These are phyloP conservation scores for Eupithecia pulchellata DNA, from an alignment of 2,888 invertebrate species.

Conservation along the genomic window DNA sequence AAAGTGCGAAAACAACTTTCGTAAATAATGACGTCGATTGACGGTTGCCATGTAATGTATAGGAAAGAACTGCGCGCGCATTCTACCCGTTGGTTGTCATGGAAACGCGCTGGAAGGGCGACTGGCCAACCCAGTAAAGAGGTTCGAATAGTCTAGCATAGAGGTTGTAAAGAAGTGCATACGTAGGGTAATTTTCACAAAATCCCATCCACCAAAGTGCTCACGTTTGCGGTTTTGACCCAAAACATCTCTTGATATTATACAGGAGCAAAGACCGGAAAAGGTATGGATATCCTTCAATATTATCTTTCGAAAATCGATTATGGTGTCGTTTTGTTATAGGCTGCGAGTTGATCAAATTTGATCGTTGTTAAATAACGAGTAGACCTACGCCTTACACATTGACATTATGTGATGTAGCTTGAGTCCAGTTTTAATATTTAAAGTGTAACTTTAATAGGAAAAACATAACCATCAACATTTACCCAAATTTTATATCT, in stretches of 20 bases:
- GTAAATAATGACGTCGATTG: slow-evolving; percentile 61
- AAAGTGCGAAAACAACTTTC: slow-evolving; percentile 50
- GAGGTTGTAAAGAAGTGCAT: slow-evolving; percentile 6
- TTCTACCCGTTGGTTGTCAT: slow-evolving; percentile 63
- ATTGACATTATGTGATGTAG: background rate
- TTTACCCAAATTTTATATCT: too few relatives aligned
- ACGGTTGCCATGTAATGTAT: slow-evolving; percentile 45
- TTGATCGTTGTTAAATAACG: background rate
- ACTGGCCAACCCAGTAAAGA: slow-evolving; percentile 31
- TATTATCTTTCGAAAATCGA: background rate
- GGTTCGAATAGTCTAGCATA: slow-evolving; percentile 28
- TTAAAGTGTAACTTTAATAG: background rate
- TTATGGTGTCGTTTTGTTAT: background rate
- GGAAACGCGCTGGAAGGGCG: slow-evolving; percentile 56
- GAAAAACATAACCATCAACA: too few relatives aligned
- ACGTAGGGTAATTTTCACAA: background rate
- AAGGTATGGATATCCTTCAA: background rate
- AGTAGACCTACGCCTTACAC: background rate
- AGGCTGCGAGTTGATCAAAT: background rate
- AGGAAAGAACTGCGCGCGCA: slow-evolving; percentile 73
- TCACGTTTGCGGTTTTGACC: background rate
- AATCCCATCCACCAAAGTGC: background rate
- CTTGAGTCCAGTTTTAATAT: background rate
- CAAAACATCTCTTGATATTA: background rate
- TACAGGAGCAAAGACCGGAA: background rate